phyloP scores from a whole-genome alignment of 2,888 invertebrate genomes.

The Drosophila prostipennis region DNA sequence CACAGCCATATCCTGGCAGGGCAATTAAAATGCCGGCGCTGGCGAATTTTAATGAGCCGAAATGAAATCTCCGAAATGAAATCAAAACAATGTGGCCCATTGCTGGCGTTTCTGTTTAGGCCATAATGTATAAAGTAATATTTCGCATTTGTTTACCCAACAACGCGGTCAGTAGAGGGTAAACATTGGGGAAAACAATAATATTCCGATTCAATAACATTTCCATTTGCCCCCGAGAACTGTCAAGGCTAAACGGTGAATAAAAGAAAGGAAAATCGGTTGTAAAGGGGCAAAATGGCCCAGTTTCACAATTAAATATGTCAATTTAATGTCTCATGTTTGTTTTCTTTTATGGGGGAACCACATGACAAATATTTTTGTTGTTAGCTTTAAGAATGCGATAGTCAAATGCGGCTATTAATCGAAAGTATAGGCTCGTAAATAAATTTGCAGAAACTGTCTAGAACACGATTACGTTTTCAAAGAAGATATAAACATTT shows the following conservation, averaged over 20 bases:
- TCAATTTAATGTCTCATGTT: constrained; percentile 5
- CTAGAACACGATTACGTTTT: neutral
- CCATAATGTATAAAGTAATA: constrained; percentile 37
- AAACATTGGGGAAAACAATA: constrained; percentile 21
- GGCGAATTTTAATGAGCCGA: constrained; percentile 40
- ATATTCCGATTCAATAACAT: constrained; percentile 27
- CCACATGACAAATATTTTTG: neutral
- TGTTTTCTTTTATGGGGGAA: too few species aligned
- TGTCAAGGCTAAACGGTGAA: constrained; percentile 28
- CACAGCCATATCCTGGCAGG: constrained; percentile 27
- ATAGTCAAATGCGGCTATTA: constrained; percentile 14
- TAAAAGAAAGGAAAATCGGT: constrained; percentile 6
- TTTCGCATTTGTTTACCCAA: constrained; percentile 25
- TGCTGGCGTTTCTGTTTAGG: constrained; percentile 27
- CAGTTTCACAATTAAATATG: neutral
- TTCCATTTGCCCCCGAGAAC: constrained; percentile 7
- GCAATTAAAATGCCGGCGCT: constrained; percentile 57
- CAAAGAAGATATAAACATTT: neutral
- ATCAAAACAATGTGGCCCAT: constrained; percentile 38
- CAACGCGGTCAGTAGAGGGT: constrained; percentile 14
- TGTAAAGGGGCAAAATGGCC: neutral
- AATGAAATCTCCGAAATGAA: constrained; percentile 27
- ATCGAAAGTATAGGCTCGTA: constrained; percentile 5
- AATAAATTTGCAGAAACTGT: neutral
- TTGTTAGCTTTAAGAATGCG: neutral